A percentile compares a stretch with the other conserved stretches of the same genome.
Evolutionary conservation across 2,888 invertebrate species (phyloP).

Genomic region (Drosophila atroscutellata): DNA sequence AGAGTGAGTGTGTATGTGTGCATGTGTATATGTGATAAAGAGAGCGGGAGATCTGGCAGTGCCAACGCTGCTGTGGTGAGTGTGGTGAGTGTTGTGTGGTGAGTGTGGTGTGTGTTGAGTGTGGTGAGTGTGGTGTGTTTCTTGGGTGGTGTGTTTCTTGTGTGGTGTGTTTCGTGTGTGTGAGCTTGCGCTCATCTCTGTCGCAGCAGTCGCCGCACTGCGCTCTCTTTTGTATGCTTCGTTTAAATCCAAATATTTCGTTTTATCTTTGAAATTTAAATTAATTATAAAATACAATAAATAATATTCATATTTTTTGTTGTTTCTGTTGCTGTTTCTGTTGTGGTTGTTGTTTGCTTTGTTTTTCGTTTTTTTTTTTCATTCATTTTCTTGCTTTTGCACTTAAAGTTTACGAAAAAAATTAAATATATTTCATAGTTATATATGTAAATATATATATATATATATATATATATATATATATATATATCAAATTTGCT

Average conservation of each 20-base stretch:
- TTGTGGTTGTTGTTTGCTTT: conserved; percentile 44
- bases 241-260: conserved; percentile 43
- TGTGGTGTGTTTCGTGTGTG: conserved; percentile 12
- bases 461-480: conserved; percentile 43
- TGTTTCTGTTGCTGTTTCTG: conserved; percentile 40
- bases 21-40: neutral
- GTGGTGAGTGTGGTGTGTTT: conserved; percentile 1
- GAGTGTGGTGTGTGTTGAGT: conserved; percentile 4
- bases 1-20: neutral
- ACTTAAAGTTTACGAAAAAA: conserved; percentile 58
- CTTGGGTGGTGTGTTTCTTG: conserved; percentile 9
- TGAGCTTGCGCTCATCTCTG: conserved; percentile 29
- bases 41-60: conserved; percentile 13
- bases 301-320: conserved; percentile 56
- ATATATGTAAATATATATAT: conserved; percentile 38
- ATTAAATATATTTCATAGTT: conserved; percentile 46
- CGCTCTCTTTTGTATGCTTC: conserved; percentile 44
- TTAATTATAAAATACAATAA: conserved; percentile 77
- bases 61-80: conserved; percentile 6
- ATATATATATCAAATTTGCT: conserved; percentile 51
- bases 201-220: conserved; percentile 29
- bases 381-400: conserved; percentile 26
- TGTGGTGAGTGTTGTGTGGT: neutral
- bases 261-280: conserved; percentile 53
- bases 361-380: conserved; percentile 27